These are phyloP conservation scores for Zygaena filipendulae DNA, from an alignment of 2,888 invertebrate species.

Conservation along the genomic window DNA sequence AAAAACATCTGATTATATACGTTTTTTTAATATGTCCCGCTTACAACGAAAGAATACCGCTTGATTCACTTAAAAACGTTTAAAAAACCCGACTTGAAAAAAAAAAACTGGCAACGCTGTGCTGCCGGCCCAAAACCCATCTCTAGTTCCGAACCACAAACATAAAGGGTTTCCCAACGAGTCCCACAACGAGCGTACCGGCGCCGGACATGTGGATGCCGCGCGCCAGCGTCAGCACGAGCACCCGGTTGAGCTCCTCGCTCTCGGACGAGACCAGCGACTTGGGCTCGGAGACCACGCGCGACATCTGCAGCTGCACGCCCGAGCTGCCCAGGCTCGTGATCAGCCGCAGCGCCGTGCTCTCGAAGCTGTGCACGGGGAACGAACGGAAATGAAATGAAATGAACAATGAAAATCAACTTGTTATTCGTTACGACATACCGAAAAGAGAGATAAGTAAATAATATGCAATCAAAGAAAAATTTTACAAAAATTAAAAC, in stretches of 20 bases:
- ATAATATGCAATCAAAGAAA: too few relatives aligned
- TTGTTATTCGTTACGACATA: neutral
- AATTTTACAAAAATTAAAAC: too few relatives aligned
- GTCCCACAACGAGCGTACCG: slow-evolving; percentile 50
- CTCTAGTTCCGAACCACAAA: too few relatives aligned
- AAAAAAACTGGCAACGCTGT: too few relatives aligned
- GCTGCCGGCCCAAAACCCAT: too few relatives aligned
- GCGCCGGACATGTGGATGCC: slow-evolving; percentile 95
- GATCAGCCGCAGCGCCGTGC: slow-evolving; percentile 86
- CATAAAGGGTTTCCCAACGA: too few relatives aligned
- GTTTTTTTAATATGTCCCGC: too few relatives aligned
- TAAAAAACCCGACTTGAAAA: too few relatives aligned
- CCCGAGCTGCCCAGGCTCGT: slow-evolving; percentile 94
- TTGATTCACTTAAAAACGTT: too few relatives aligned
- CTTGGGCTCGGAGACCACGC: slow-evolving; percentile 92
- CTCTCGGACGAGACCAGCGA: slow-evolving; percentile 93
- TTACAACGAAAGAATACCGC: too few relatives aligned
- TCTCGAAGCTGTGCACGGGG: slow-evolving; percentile 88
- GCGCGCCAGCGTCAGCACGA: slow-evolving; percentile 93
- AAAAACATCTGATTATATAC: too few relatives aligned
- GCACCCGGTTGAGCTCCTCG: slow-evolving; percentile 91
- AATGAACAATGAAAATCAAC: neutral
- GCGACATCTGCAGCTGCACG: slow-evolving; percentile 92
- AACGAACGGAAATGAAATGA: slow-evolving; percentile 11
- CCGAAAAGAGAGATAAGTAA: too few relatives aligned